Evolutionary conservation across 2,797 vertebrate species (phyloP).

Genomic region (Sus cebifrons): DNA sequence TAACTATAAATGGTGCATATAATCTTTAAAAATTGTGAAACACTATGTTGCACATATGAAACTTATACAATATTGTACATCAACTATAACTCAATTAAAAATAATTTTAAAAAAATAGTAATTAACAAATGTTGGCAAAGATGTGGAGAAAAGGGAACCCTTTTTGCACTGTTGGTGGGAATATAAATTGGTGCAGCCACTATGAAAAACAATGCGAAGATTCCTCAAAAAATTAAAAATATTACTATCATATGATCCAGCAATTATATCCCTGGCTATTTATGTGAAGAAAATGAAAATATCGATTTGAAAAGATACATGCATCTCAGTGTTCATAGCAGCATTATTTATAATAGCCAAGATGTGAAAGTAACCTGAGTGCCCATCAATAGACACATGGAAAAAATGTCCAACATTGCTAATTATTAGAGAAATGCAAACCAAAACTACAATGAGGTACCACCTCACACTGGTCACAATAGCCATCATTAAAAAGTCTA

Average conservation of each 20-base stretch:
- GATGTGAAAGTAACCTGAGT: not conserved
- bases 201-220: not conserved
- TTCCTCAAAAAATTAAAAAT: not conserved
- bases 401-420: no score
- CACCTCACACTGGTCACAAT: no score
- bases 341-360: not conserved
- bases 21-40: not conserved
- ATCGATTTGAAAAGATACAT: not conserved
- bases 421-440: no score
- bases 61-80: not conserved
- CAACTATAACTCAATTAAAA: not conserved
- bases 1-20: not conserved
- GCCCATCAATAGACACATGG: not conserved
- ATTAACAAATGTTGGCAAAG: not conserved
- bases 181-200: not conserved
- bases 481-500: no score
- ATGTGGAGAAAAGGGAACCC: not conserved
- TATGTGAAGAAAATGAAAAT: not conserved
- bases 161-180: not conserved
- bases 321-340: not conserved
- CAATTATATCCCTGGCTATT: not conserved
- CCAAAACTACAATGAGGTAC: no score
- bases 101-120: not conserved
- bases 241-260: not conserved
- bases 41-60: not conserved